Evolutionary conservation across 2,888 invertebrate genomes (phyloP), one percentile per base, ranked within the genome.

Genomic region (Eilema caniola): DNA sequence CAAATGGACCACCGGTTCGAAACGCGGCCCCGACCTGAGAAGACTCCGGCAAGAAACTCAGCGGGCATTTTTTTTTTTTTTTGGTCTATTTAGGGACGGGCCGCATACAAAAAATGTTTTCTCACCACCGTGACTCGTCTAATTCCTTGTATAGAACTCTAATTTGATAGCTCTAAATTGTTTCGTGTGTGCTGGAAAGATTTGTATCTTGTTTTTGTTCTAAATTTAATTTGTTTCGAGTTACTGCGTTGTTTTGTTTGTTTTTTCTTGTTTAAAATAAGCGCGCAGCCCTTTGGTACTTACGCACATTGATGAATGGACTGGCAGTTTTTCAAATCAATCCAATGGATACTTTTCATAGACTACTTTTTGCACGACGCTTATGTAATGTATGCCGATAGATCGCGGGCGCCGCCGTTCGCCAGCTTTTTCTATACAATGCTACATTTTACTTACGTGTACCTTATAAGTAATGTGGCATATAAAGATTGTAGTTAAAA

Each of bases 261-360:
- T 80, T 74, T 37, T 66, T 72, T 75, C 65, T 68, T 70, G 37
- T 37, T 56, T 25, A 33, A 63, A 59, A 25, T 70, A 64, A 75
- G 71, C 78, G 20, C 86, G 20, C 87, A 85, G 70, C 87, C 86
- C 86, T 86, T 67, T 23, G 63, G 85, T 82, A 87, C 84, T 88
- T 88, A 86, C 88, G 83, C 80, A 80, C 85, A 84, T 85, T 91
- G 93, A 93, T 94, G 93, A 94, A 94, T 94, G 93, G 90, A 90
- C 85, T 86, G 87, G 86, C 88, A 84, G 84, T 88, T 91, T 91
- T 90, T 89, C 85, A 85, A 90, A 90, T 87, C 86, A 80, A 80
- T 84, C 85, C 86, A 84, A 84, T 84, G 85, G 86, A 76, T 83
- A 77, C 75, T 88, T 89, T 87, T 86, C 87, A 85, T 82, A 81